Percentiles rank a stretch among this genome's conserved stretches.
Evolutionary conservation across 2,888 invertebrate genomes (phyloP).

Genomic region (Laothoe populi): DNA sequence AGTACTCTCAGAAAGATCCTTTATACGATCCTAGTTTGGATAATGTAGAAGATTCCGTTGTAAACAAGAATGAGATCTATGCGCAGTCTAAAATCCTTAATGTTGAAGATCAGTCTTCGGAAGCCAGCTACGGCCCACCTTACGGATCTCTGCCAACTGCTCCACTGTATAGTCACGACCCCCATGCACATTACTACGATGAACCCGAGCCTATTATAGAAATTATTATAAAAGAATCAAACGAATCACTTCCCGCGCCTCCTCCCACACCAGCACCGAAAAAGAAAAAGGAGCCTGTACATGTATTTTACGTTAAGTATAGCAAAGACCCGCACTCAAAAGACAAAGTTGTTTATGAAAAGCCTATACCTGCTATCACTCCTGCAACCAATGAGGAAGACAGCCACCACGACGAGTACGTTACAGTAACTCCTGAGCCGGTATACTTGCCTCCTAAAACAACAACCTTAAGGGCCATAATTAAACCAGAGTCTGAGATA

Average conservation of each 20-base stretch:
- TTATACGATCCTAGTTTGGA: slow-evolving; percentile 86
- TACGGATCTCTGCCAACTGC: slow-evolving; percentile 75
- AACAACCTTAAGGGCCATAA: slow-evolving; percentile 93
- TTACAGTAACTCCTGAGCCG: slow-evolving; percentile 82
- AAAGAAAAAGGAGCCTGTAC: slow-evolving; percentile 91
- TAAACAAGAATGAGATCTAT: slow-evolving; percentile 76
- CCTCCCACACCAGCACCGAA: slow-evolving; percentile 81
- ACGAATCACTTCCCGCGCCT: slow-evolving; percentile 90
- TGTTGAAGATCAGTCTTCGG: slow-evolving; percentile 72
- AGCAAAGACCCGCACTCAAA: slow-evolving; percentile 92
- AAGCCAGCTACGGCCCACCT: slow-evolving; percentile 77
- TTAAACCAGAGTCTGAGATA: slow-evolving; percentile 93
- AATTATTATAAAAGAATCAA: slow-evolving; percentile 96
- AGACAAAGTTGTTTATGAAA: slow-evolving; percentile 90
- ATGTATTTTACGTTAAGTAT: slow-evolving; percentile 96
- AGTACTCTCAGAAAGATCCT: slow-evolving; percentile 92
- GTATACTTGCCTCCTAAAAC: slow-evolving; percentile 85
- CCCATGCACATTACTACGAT: slow-evolving; percentile 85
- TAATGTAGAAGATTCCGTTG: slow-evolving; percentile 73
- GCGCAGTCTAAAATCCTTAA: slow-evolving; percentile 80
- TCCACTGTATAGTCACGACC: slow-evolving; percentile 77
- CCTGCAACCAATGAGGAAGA: slow-evolving; percentile 88
- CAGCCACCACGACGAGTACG: slow-evolving; percentile 82
- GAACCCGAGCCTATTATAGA: slow-evolving; percentile 96
- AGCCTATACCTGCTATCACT: slow-evolving; percentile 91